These are phyloP conservation scores for Scaptomyza montana DNA, from an alignment of 1,140 invertebrate species.

Conservation along the genomic window DNA sequence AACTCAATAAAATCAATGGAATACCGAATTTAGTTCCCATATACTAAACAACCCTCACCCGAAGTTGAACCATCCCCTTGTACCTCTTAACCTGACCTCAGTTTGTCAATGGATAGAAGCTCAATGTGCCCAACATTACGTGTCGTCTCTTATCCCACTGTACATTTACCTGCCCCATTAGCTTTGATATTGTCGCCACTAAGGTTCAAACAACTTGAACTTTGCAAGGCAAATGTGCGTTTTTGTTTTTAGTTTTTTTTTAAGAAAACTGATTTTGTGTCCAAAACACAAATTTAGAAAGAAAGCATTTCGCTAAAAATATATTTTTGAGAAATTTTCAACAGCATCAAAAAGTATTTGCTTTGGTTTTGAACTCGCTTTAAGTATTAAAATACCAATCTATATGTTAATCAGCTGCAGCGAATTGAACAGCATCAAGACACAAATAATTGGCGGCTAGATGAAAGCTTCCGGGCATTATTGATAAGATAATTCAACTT, in stretches of 20 bases:
- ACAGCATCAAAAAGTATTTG: background rate
- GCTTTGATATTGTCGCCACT: conserved; percentile 9
- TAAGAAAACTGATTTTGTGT: too few relatives aligned
- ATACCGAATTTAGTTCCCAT: conserved; percentile 24
- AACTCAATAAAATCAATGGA: conserved; percentile 52
- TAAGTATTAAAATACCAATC: background rate
- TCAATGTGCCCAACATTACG: conserved; percentile 1
- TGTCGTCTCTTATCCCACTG: background rate
- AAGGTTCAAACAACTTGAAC: background rate
- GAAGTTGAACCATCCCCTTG: background rate
- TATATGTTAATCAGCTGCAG: conserved; percentile 7
- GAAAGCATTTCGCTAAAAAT: too few relatives aligned
- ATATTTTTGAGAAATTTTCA: too few relatives aligned
- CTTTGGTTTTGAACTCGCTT: background rate
- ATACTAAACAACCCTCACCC: conserved; percentile 18
- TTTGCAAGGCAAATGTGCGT: background rate
- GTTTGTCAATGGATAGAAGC: background rate
- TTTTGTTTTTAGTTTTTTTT: too few relatives aligned
- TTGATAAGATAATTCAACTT: conserved; percentile 7
- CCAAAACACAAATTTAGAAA: too few relatives aligned
- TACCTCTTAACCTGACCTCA: conserved; percentile 8
- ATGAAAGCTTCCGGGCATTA: conserved; percentile 21
- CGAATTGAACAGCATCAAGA: background rate
- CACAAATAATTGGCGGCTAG: conserved; percentile 35
- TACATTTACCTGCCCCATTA: conserved; percentile 37